Base-by-base conservation (phyloP, 2,888 invertebrate species). In the Macaria notata region DNA sequence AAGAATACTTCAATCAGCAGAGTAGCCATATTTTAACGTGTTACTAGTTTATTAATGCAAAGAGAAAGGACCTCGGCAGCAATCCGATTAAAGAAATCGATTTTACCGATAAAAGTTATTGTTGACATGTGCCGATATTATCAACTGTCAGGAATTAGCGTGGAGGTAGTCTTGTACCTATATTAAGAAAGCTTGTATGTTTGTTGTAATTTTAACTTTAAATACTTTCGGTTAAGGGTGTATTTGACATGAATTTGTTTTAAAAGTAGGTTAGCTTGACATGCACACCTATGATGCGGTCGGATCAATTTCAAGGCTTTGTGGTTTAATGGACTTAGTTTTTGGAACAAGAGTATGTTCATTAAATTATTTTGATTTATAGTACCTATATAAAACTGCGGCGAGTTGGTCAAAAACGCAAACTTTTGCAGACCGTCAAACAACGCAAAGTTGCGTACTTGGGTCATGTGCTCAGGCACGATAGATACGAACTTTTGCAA, bases 221-320 rank as follows among this genome's bases (percentile, higher is more conserved):
- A 6, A 0, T 1, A 7, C 52, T 5, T 46, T 46, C 49, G 0
- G 0, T 63, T 67, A 72, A 55, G 59, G 61, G 41, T 9, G 53
- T 49, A 49, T 51, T 49, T 30, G 31, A 31, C n/a, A 63, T 38
- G n/a, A 41, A 50, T 19, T 49, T 73, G 68, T 71, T 70, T 66
- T 57, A 63, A 75, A 81, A 73, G 80, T 85, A 76, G 84, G 81
- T 78, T 84, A 80, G 77, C 73, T 79, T 84, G 80, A 79, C 73
- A 75, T 76, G 76, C 71, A 78, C 75, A 76, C 75, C 74, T 76
- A 77, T 76, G 78, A 81, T 88, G 86, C 71, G 88, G 89, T 88
- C 78, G 78, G 86, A 87, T 89, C 81, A 72, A 80, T 84, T 88
- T 86, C 89, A 87, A 88, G 86, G 85, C 69, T 78, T 78, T 67